Base-by-base conservation (phyloP, 2,797 vertebrate genomes). In the Phrynocephalus guinanensis region DNA sequence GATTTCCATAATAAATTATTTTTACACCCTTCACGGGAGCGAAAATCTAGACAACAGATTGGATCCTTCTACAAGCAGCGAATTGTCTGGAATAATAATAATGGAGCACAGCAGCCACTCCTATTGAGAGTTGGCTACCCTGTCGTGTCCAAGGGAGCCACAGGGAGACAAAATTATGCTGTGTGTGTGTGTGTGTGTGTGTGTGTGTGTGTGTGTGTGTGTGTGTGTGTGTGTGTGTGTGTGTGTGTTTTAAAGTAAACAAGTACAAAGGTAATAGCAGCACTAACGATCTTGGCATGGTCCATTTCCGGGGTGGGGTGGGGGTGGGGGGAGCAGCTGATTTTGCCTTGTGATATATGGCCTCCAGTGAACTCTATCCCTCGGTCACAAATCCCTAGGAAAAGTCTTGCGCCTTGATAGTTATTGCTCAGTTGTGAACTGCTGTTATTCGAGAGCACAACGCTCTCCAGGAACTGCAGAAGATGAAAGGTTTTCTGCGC, bases 1-100 rank as follows among this genome's bases (percentile, higher is more conserved):
- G 91, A 93, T 95, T 93, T 95, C 89, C 84, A 93, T 91, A 91
- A 92, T 95, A 93, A 91, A 90, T 92, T 89, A 92, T 92, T 93
- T 95, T 93, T 92, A 94, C 87, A 86, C 91, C 28, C 44, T 91
- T 92, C 85, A 90, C 92, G 67, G 79, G 82, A n/a, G 3, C 52
- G 90, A 91, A 87, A 92, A 89, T 85, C 38, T 66, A 92, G n/a
- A 91, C 75, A 82, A 93, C 83, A 87, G 89, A 92, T 73, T 91
- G 90, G 86, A 33, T 89, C 79, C 83, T 93, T 88, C 87, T 84
- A 91, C 66, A 82, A 70, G 50, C 82, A 81, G 87, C 48, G 90
- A 77, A 90, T 90, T 93, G 86, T 92, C 81, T 89, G 86, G 82
- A 95, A 87, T 85, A 86, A 88, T 83, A 95, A 87, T 85, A 86